Percentiles rank a stretch among this genome's conserved stretches.
phyloP scores from a whole-genome alignment of 2,888 invertebrate genomes.

The Drosophila basisetae region DNA sequence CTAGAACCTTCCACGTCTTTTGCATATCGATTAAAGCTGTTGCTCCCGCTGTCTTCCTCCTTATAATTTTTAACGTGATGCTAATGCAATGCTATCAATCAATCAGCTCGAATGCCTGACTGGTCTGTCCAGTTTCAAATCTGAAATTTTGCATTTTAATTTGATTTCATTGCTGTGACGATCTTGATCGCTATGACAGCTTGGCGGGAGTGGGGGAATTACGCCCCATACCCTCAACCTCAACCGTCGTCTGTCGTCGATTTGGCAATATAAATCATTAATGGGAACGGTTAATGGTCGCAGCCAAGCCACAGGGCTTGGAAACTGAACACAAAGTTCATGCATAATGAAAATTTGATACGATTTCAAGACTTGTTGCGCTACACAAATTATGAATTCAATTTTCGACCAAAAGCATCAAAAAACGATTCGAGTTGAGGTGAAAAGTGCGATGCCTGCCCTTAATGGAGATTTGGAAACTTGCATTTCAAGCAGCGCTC shows the following conservation, averaged over 20 bases:
- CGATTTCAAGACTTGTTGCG: slow-evolving; percentile 47
- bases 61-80: slow-evolving; percentile 30
- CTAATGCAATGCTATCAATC: slow-evolving; percentile 58
- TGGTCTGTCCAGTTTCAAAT: slow-evolving; percentile 25
- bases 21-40: slow-evolving; percentile 57
- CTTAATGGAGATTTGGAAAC: slow-evolving; percentile 55
- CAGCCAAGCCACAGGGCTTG: slow-evolving; percentile 37
- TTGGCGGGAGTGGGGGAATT: slow-evolving; percentile 9
- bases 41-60: slow-evolving; percentile 19
- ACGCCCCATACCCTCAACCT: not conserved
- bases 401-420: slow-evolving; percentile 36
- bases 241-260: slow-evolving; percentile 10
- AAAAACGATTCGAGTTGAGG: slow-evolving; percentile 42
- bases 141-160: slow-evolving; percentile 68
- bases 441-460: slow-evolving; percentile 47
- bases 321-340: slow-evolving; percentile 48
- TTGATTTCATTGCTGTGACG: slow-evolving; percentile 57
- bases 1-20: slow-evolving; percentile 73
- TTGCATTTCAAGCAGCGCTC: slow-evolving; percentile 32
- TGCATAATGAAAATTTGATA: slow-evolving; percentile 62
- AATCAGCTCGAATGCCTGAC: slow-evolving; percentile 30
- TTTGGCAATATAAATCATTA: slow-evolving; percentile 72
- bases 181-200: slow-evolving; percentile 55
- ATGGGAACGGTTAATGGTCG: slow-evolving; percentile 46
- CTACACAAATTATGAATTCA: slow-evolving; percentile 58